phyloP scores from a whole-genome alignment of 2,888 invertebrate genomes.

The Physocephala rufipes region DNA sequence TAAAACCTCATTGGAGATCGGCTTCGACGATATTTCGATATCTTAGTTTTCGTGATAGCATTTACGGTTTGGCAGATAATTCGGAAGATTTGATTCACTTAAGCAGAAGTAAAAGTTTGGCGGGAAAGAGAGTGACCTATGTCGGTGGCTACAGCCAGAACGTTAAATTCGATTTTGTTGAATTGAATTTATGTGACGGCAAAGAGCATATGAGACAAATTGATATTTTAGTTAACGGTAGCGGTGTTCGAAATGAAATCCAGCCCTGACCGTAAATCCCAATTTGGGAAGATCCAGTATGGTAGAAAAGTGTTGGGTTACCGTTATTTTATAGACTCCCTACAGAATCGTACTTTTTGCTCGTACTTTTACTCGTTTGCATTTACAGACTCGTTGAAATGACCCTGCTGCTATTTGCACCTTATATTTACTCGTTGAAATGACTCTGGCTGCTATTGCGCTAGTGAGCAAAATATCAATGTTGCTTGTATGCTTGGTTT shows the following conservation, averaged over 20 bases:
- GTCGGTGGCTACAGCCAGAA: conserved; percentile 50
- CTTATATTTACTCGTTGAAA: conserved; percentile 61
- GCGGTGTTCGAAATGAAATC: conserved; percentile 49
- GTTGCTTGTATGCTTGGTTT: conserved; percentile 56
- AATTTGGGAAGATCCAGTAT: conserved; percentile 69
- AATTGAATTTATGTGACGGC: conserved; percentile 40
- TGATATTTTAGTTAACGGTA: conserved; percentile 50
- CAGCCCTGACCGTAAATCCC: conserved; percentile 47
- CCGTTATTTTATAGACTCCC: conserved; percentile 54
- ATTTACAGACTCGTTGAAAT: too few relatives aligned
- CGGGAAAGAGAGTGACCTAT: conserved; percentile 48
- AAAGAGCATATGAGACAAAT: conserved; percentile 36
- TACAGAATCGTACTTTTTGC: too few relatives aligned
- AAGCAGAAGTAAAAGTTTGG: conserved; percentile 7
- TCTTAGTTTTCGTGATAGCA: background rate
- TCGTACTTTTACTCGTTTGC: too few relatives aligned
- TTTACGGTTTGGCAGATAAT: too few relatives aligned
- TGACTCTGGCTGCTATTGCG: conserved; percentile 57
- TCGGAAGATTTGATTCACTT: background rate
- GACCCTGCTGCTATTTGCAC: too few relatives aligned
- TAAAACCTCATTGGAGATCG: background rate
- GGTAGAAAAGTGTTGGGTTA: background rate
- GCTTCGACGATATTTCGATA: conserved; percentile 29
- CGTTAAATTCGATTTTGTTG: conserved; percentile 37
- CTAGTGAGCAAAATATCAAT: conserved; percentile 60